Base-by-base conservation (phyloP, 2,797 vertebrate genomes). In the Sebastes oblongus region DNA sequence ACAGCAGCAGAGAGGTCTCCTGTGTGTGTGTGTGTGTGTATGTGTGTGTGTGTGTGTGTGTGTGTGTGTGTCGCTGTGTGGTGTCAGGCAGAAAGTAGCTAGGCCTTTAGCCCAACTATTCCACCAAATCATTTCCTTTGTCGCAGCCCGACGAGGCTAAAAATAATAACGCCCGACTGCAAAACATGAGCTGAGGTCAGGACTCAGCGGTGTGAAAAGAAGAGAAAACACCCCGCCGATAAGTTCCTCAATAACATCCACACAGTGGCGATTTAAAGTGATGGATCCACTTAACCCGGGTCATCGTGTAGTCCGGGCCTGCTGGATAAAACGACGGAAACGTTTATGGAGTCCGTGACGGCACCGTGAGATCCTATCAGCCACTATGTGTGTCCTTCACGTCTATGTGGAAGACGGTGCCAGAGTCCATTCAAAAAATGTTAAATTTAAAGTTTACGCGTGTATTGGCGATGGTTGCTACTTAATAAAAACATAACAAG, bases 101-200 rank as follows among this genome's bases (percentile, higher is more conserved):
- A 84, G 91, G 87, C 87, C 87, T 66, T 30, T 1, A 73, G 77
- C 62, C 80, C 8, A 82, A 83, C 83, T 85, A 30, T 76, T 85
- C 62, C 61, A 75, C 66, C 66, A 56, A 27, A 85, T 75, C 3
- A 42, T 79, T 83, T 85, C 86, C 81, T 91, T 91, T 92, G 92
- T 93, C 89, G 91, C 88, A 75, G 84, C 82, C 80, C 80, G 75
- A 69, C 80, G 16, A 22, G 70, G 82, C 89, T 89, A 84, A 86
- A 88, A 83, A 87, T 84, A 91, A 39, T 39, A 39, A 73, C 86
- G 34, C 30, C 71, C 52, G 75, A 30, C 81, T 78, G 91, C 34
- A 81, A 81, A 62, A 80, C 88, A 73, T 52, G 54, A 85, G 88
- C 54, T 25, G 72, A 82, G 91, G 88, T 88, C 91, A 80, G n/a